phyloP scores from a whole-genome alignment of 2,797 vertebrate species.

The Myripristis murdjan region DNA sequence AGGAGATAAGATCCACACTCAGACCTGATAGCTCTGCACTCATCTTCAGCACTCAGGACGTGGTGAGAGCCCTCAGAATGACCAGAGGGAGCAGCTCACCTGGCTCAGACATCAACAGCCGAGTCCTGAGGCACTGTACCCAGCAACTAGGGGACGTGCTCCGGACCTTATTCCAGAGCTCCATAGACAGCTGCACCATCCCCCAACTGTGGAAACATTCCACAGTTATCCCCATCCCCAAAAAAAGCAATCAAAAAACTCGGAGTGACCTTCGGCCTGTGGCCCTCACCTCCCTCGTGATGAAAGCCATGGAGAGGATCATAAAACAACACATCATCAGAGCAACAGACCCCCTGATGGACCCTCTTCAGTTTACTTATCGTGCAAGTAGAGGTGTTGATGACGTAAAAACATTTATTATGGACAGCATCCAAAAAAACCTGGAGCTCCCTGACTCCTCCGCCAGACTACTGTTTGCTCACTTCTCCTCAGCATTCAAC shows the following conservation, averaged over 20 bases:
- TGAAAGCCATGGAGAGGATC: too few relatives aligned
- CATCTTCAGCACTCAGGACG: too few relatives aligned
- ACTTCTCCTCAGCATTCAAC: slow-evolving; percentile 8
- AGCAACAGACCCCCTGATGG: too few relatives aligned
- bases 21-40: too few relatives aligned
- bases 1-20: too few relatives aligned
- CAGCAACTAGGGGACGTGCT: not conserved
- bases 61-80: too few relatives aligned
- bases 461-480: slow-evolving; percentile 26
- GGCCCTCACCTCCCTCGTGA: slow-evolving; percentile 15
- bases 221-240: slow-evolving; percentile 25
- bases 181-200: not conserved
- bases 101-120: slow-evolving; percentile 6
- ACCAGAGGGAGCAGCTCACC: slow-evolving; percentile 2
- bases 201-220: slow-evolving; percentile 18
- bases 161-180: not conserved
- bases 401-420: too few relatives aligned
- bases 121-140: slow-evolving; percentile 8
- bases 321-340: too few relatives aligned
- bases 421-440: too few relatives aligned
- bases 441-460: slow-evolving; percentile 15
- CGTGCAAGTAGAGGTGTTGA: too few relatives aligned
- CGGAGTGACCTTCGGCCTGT: slow-evolving; percentile 15
- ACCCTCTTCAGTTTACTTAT: too few relatives aligned
- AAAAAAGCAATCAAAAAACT: slow-evolving; percentile 9